Evolutionary conservation across 2,113 vertebrate species (phyloP).

Genomic region (Phrynocephalus versicolor): DNA sequence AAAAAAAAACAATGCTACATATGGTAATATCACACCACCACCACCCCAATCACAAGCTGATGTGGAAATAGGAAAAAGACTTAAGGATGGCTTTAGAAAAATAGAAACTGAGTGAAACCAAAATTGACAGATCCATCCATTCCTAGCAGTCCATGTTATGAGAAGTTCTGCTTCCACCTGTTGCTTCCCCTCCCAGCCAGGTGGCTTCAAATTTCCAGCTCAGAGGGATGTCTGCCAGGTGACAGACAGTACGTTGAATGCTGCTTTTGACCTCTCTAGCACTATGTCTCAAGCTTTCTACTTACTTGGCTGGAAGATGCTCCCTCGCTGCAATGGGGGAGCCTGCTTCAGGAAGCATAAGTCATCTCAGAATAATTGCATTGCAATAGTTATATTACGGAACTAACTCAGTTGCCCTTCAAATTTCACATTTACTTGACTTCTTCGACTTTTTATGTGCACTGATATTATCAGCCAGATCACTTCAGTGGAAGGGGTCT

Average conservation of each 20-base stretch:
- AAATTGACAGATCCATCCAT: not conserved
- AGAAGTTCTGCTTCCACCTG: not conserved
- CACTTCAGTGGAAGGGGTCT: not conserved
- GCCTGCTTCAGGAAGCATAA: no score
- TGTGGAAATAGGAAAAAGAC: not conserved
- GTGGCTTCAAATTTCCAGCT: not conserved
- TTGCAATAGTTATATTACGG: not conserved
- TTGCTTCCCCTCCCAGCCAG: not conserved
- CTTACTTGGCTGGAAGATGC: not conserved
- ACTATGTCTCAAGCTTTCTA: not conserved
- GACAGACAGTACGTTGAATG: not conserved
- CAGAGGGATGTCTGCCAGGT: not conserved
- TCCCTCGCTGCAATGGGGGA: not conserved
- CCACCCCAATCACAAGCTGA: not conserved
- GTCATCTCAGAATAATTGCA: not conserved
- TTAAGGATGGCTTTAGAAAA: not conserved
- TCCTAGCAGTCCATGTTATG: not conserved
- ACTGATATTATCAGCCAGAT: not conserved
- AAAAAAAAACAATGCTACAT: no score
- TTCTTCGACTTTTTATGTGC: not conserved
- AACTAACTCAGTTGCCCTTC: not conserved
- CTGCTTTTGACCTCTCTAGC: not conserved
- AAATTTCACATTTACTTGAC: not conserved
- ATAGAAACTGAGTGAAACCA: not conserved
- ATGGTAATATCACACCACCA: no score